Evolutionary conservation across 2,888 invertebrate genomes (phyloP), one percentile per base, ranked within the genome.

Genomic region (Lordiphosa andalusiaca): DNA sequence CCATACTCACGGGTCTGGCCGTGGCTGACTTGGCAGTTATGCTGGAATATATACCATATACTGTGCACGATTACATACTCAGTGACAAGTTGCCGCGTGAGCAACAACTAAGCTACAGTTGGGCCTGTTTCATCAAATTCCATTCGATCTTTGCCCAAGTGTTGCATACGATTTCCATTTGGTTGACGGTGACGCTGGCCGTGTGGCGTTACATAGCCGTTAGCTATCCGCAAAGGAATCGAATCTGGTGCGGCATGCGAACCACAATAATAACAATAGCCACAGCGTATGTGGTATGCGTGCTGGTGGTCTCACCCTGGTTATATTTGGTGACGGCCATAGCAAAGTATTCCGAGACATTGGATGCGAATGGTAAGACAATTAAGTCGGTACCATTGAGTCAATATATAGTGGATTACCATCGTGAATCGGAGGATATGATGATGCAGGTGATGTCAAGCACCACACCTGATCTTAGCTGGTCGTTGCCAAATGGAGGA

Each of bases 11-110:
- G 0, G 96, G 95, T 5, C 91, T 96, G 37, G 98, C 98, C 0
- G 93, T 97, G 5, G 96, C 98, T 19, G 98, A 98, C 88, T 92
- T 98, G 30, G 91, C 97, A 10, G 97, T 98, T n/a, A 98, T 98
- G 94, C 91, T 98, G 78, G 96, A 96, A 82, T 98, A 98, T 89
- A 95, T 98, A 67, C 97, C 98, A 0, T 97, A 95, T 88, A 94
- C 95, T 0, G 92, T 95, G 51, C 95, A 96, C 88, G 93, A 93
- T 88, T 95, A 95, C 83, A 92, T 96, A 67, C 92, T 93, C 80
- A 84, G 82, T 40, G 81, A 85, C 51, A 85, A 71, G 44, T 89
- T 84, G 89, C 91, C 71, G 75, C 84, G 91, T 13, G 89, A 90
- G 38, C 90, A 91, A 52, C 91, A 91, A 42, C 91, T 91, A 67